Conservation (phyloP, 2,113 vertebrate genomes). For the Paralichthys olivaceus region DNA sequence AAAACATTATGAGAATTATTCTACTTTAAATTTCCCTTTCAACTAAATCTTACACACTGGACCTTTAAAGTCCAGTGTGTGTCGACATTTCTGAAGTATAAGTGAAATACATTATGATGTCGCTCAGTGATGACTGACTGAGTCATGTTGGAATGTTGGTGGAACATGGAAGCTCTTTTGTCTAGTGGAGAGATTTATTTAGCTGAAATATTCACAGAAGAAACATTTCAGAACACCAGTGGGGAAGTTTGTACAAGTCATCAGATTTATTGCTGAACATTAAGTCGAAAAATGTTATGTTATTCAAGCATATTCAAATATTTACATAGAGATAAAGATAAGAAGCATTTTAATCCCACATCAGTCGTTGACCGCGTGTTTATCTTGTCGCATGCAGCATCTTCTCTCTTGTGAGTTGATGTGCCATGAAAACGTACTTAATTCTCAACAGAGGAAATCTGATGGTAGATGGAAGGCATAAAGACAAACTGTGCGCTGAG, state of each 20-base stretch:
- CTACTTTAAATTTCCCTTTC: no score
- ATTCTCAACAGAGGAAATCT: not conserved
- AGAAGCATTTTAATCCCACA: not conserved
- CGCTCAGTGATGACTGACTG: not conserved
- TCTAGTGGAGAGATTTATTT: not conserved
- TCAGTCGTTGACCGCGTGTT: not conserved
- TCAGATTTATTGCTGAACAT: not conserved
- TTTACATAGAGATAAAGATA: slow-evolving; percentile 29
- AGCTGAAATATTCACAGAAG: slow-evolving; percentile 23
- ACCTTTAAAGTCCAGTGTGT: slow-evolving; percentile 1
- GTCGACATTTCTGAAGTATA: not conserved
- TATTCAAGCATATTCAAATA: slow-evolving; percentile 20
- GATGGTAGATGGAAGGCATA: not conserved
- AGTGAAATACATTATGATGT: not conserved
- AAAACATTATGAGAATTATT: no score
- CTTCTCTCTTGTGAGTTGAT: not conserved
- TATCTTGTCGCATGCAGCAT: not conserved
- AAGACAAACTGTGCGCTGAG: not conserved
- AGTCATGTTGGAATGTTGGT: not conserved
- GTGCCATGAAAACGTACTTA: not conserved
- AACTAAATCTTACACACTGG: no score
- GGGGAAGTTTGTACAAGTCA: not conserved
- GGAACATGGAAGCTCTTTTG: not conserved
- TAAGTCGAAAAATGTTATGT: slow-evolving; percentile 10
- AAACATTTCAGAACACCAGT: slow-evolving; percentile 9